Percentiles rank a stretch among this genome's conserved stretches.
These are phyloP conservation scores for Dipus sagitta DNA, from an alignment of 2,797 vertebrate species.

Conservation along the genomic window DNA sequence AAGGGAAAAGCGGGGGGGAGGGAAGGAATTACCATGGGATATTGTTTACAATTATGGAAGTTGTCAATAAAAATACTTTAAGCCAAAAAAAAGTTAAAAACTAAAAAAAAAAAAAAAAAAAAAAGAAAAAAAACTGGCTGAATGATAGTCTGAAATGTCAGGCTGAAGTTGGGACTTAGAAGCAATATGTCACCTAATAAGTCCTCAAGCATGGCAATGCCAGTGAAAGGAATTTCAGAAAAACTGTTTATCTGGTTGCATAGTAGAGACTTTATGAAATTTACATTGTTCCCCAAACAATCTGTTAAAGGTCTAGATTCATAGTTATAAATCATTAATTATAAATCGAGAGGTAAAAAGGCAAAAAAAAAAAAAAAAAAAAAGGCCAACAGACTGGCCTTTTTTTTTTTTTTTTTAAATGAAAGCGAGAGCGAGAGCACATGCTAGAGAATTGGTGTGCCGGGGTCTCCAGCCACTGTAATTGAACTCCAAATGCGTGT, in stretches of 20 bases:
- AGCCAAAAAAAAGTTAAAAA: too few species aligned
- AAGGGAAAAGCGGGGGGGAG: too few species aligned
- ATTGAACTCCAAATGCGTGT: too few species aligned
- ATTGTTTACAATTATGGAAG: too few species aligned
- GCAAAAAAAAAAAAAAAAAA: not conserved
- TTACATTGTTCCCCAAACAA: conserved; percentile 24
- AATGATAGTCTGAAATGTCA: not conserved
- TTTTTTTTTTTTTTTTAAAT: too few species aligned
- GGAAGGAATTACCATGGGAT: too few species aligned
- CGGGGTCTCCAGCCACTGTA: too few species aligned
- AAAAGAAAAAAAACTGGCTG: not conserved
- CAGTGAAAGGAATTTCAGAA: conserved; percentile 7
- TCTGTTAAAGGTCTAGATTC: not conserved
- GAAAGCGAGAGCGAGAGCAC: too few species aligned
- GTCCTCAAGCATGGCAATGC: conserved; percentile 6
- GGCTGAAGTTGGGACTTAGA: not conserved
- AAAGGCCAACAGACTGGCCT: too few species aligned
- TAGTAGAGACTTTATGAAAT: not conserved
- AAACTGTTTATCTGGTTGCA: conserved; percentile 5
- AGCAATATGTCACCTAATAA: conserved; percentile 18
- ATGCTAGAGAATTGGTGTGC: too few species aligned
- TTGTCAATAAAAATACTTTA: too few species aligned
- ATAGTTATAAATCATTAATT: not conserved
- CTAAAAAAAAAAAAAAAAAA: not conserved
- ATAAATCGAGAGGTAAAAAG: conserved; percentile 58